Base-by-base conservation (phyloP, 2,113 vertebrate species). In the Heterotis niloticus region DNA sequence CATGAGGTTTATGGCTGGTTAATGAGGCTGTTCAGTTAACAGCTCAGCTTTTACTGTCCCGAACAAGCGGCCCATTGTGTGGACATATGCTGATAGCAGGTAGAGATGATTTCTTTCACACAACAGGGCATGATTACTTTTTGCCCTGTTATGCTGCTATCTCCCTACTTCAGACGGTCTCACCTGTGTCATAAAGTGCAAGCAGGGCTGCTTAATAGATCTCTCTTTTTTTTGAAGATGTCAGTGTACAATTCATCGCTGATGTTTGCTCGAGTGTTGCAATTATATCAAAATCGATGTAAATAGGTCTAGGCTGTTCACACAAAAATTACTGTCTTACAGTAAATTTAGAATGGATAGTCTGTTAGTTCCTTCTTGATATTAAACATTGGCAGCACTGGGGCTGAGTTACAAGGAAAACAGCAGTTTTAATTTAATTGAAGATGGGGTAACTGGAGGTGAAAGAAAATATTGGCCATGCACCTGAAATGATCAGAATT, bases 61-160 rank as follows among this genome's bases (percentile, higher is more conserved):
- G 76, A 81, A 84, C 81, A 84, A 83, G 77, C 75, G 28, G 20
- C 16, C 81, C 75, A 81, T 77, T 86, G 83, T 84, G 75, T 80
- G 78, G 80, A 66, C 79, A 78, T 29, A 57, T n/a, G 28, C 79
- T 72, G 80, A 82, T 84, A 84, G 64, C 78, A 84, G 76, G 80
- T 80, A 81, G 76, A 80, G 79, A 81, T 62, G 66, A 81, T 79
- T 81, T 86, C 79, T 81, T 60, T 79, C 78, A 83, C 79, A 80
- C 80, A 80, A 77, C 76, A 75, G 64, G 57, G 77, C 78, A 80
- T 86, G 82, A 86, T 86, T 83, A 81, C 84, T 86, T 81, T 84
- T 70, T 77, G 34, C 81, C 64, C 18, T 18, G 79, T 75, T 77
- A 81, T 83, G 2, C 76, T 77, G 18, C 29, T 66, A 59, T 70